phyloP scores from a whole-genome alignment of 2,888 invertebrate genomes.

The Junonia oenone region DNA sequence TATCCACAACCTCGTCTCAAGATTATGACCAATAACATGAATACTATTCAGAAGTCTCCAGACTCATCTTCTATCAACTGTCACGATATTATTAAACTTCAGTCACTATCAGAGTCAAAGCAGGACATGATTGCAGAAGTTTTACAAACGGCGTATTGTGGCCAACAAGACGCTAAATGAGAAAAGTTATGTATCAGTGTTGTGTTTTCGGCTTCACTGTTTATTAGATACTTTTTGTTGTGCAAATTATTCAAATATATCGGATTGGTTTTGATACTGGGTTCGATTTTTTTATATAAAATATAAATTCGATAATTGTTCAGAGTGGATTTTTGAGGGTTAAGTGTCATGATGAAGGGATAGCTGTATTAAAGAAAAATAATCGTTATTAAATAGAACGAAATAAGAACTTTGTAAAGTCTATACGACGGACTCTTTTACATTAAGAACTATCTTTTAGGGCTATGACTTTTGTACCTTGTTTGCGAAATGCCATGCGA shows the following conservation, averaged over 20 bases:
- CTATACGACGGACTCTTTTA: too few species aligned
- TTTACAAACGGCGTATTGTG: slow-evolving; percentile 14
- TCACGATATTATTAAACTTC: slow-evolving; percentile 13
- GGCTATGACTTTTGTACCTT: too few species aligned
- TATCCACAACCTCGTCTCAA: too few species aligned
- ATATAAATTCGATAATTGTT: too few species aligned
- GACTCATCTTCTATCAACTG: slow-evolving; percentile 4
- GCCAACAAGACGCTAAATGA: slow-evolving; percentile 13
- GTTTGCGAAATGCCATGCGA: too few species aligned
- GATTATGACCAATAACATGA: neutral
- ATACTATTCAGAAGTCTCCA: neutral
- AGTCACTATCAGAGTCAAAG: slow-evolving; percentile 12
- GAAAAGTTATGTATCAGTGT: slow-evolving; percentile 16
- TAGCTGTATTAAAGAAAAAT: too few species aligned
- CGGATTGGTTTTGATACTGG: neutral
- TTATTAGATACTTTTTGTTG: neutral
- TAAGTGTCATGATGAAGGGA: too few species aligned
- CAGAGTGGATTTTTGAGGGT: too few species aligned
- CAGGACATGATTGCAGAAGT: slow-evolving; percentile 20
- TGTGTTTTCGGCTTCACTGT: neutral
- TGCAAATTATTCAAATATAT: neutral
- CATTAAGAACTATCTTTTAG: too few species aligned
- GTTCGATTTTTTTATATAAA: too few species aligned
- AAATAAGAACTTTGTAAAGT: too few species aligned
- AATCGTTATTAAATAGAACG: too few species aligned